These are phyloP conservation scores for Propithecus deckenii DNA, from an alignment of 2,797 vertebrate genomes.

Conservation along the genomic window DNA sequence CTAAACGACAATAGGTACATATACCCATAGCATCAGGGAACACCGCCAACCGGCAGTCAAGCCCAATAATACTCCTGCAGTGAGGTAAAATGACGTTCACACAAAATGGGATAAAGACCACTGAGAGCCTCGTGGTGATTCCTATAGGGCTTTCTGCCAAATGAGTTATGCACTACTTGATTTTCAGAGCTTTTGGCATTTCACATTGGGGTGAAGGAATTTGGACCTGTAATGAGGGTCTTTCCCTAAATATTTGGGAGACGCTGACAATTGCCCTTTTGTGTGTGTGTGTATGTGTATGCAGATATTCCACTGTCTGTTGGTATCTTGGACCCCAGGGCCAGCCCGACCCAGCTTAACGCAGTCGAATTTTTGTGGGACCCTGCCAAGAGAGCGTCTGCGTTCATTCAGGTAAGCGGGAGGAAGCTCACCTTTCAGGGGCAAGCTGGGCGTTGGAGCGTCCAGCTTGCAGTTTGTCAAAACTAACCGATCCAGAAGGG, in stretches of 20 bases:
- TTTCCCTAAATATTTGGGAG: not conserved
- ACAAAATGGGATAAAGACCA: not conserved
- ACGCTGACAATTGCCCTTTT: constrained; percentile 62
- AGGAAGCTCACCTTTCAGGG: not conserved
- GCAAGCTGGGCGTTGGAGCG: not conserved
- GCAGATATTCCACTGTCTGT: constrained; percentile 95
- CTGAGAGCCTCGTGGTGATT: not conserved
- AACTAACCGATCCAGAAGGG: not conserved
- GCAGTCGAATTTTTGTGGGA: constrained; percentile 98
- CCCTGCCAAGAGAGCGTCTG: constrained; percentile 92
- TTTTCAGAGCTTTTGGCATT: not conserved
- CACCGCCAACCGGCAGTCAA: not conserved
- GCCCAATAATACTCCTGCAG: not conserved
- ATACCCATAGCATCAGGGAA: too few relatives aligned
- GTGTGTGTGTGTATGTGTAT: constrained; percentile 82
- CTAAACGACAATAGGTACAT: rapidly evolving
- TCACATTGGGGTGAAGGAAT: not conserved
- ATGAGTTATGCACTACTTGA: not conserved
- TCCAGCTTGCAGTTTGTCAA: not conserved
- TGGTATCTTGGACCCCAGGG: constrained; percentile 93
- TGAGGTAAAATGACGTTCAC: not conserved
- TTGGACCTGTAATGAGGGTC: not conserved
- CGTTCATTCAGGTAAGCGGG: constrained; percentile 93
- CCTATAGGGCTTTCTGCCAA: not conserved
- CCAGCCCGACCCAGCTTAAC: constrained; percentile 93